Evolutionary conservation across 2,113 vertebrate species (phyloP).

Genomic region (Circaetus gallicus): DNA sequence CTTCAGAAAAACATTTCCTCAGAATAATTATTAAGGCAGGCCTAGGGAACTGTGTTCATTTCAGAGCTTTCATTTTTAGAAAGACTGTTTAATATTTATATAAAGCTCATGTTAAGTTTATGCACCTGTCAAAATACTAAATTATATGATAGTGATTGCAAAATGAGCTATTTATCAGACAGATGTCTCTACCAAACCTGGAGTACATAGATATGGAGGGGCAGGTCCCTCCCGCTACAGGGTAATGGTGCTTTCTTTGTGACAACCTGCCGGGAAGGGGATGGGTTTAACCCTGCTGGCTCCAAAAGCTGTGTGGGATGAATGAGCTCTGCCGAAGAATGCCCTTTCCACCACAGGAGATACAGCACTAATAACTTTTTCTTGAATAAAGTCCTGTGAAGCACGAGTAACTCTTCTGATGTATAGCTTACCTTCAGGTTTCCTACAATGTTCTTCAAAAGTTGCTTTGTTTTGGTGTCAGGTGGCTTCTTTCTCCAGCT

Average conservation of each 20-base stretch:
- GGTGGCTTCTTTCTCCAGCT: neutral
- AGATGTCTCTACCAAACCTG: conserved; percentile 33
- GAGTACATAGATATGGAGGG: neutral
- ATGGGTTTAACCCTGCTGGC: neutral
- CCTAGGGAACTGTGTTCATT: conserved; percentile 37
- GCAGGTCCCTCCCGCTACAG: neutral
- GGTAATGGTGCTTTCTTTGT: neutral
- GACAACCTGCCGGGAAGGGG: neutral
- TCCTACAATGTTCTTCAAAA: neutral
- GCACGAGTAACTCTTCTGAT: neutral
- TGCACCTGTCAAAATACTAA: conserved; percentile 70
- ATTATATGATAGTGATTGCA: conserved; percentile 68
- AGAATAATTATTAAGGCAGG: conserved; percentile 52
- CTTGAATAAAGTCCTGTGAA: neutral
- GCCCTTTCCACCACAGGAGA: neutral
- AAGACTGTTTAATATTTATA: conserved; percentile 73
- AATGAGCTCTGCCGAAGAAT: accelerated
- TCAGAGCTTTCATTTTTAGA: conserved; percentile 66
- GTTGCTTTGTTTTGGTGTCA: neutral
- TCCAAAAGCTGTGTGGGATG: accelerated
- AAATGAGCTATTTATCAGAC: conserved; percentile 71
- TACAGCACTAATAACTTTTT: neutral
- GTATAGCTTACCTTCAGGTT: neutral
- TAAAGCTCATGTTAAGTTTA: conserved; percentile 69
- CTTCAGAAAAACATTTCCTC: neutral